Evolutionary conservation across 2,888 invertebrate species (phyloP).

Genomic region (Andrena dorsata): DNA sequence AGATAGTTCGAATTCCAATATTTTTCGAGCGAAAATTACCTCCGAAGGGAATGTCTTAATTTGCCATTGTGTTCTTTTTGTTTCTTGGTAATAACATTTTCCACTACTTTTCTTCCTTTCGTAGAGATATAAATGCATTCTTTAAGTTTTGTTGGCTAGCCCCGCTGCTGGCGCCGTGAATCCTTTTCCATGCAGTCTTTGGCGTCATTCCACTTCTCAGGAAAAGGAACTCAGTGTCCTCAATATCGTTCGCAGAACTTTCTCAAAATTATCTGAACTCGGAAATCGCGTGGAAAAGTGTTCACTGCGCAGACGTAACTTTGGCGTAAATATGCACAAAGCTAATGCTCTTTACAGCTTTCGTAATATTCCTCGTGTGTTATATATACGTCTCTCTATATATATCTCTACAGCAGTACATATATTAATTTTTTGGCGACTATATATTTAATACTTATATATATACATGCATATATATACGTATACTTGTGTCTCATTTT

Average conservation of each 20-base stretch:
- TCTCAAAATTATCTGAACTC: not conserved
- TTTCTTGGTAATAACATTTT: constrained; percentile 62
- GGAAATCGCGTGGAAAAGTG: constrained; percentile 23
- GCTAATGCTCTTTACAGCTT: constrained; percentile 77
- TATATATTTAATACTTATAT: constrained; percentile 51
- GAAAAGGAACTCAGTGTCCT: not conserved
- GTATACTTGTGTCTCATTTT: constrained; percentile 67
- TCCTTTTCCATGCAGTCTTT: constrained; percentile 40
- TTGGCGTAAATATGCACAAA: constrained; percentile 70
- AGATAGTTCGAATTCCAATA: too few species aligned
- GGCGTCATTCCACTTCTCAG: not conserved
- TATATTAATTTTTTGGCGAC: constrained; percentile 52
- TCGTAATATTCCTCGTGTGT: constrained; percentile 63
- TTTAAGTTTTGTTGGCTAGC: constrained; percentile 67
- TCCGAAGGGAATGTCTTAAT: constrained; percentile 5
- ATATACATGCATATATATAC: constrained; percentile 41
- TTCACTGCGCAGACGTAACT: constrained; percentile 48
- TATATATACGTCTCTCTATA: constrained; percentile 35
- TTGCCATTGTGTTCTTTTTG: not conserved
- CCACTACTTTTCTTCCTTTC: constrained; percentile 59
- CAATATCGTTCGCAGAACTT: not conserved
- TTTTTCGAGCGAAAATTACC: not conserved
- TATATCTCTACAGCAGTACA: constrained; percentile 47
- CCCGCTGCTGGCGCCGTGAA: constrained; percentile 51
- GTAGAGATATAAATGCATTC: constrained; percentile 66